Base-by-base conservation (phyloP, 2,888 invertebrate genomes). In the Sinodicranocentrus sp. region DNA sequence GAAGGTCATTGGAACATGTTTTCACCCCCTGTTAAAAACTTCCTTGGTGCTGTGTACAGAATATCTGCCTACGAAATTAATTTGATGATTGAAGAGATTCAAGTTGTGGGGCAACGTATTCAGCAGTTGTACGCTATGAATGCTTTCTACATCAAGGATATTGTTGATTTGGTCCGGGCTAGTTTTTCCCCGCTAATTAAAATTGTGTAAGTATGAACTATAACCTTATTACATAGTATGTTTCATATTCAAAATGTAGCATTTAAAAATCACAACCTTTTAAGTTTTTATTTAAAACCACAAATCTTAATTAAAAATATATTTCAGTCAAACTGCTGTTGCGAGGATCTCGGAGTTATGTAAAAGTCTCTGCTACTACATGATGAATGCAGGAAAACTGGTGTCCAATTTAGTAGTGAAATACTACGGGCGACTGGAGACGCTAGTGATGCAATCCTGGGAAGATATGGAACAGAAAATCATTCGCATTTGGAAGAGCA, bases 61-160 rank as follows among this genome's bases (percentile, higher is more conserved):
- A 3, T 83, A 25, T 68, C 78, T 1, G 77, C 39, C 5, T 23
- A n/a, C n/a, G 85, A 85, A 65, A 19, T 73, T 5, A 79, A 52
- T 3, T 1, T 48, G n/a, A 75, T 89, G 19, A 26, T 61, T 8
- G 63, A 85, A 6, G 89, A 90, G 70, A 76, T 89, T 44, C 63
- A 67, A 23, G 77, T 75, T 10, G 67, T 88, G 19, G 67, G 76
- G 6, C 59, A 77, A 8, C 70, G 86, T 21, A 15, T 88, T 17
- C 77, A 61, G 28, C 73, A 84, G 6, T 82, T 89, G 84, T 89
- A 89, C 78, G 44, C 83, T 8, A 83, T 80, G 15, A 89, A 90
- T 72, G 89, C 88, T 3, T 89, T 89, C 72, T 89, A 88, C 63
- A 39, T 89, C n/a, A 85, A 86, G 43, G 88, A 89, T 61, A 80